These are phyloP conservation scores for Chamaea fasciata DNA, from an alignment of 2,113 vertebrate genomes.

Conservation along the genomic window DNA sequence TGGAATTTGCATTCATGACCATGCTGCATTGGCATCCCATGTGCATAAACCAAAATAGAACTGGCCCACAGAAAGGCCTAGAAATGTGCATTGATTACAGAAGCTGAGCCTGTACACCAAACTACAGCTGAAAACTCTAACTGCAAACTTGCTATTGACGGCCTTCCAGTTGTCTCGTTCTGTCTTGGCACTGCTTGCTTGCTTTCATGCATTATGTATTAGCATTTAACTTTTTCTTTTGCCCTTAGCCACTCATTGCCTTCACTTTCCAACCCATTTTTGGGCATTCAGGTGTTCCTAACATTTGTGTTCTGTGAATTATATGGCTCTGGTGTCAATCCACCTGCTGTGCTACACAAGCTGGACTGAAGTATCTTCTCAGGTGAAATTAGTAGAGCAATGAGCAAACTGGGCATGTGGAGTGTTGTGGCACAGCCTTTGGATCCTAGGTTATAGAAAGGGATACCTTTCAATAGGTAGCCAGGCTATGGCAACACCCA, in stretches of 20 bases:
- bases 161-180: background rate
- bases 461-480: background rate
- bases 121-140: background rate
- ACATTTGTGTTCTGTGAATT: background rate
- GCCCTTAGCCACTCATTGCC: background rate
- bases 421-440: background rate
- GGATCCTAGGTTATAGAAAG: background rate
- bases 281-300: background rate
- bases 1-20: background rate
- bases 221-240: background rate
- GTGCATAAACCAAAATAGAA: background rate
- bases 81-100: background rate
- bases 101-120: background rate
- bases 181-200: background rate
- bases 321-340: fast-evolving
- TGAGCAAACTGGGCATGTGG: background rate
- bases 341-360: background rate
- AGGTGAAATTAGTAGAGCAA: background rate
- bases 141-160: background rate
- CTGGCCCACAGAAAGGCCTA: background rate
- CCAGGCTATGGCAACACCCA: background rate
- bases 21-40: background rate
- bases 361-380: background rate
- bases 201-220: background rate
- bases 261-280: background rate